phyloP scores from a whole-genome alignment of 2,888 invertebrate species.

The Pachliopta kotzebuea region DNA sequence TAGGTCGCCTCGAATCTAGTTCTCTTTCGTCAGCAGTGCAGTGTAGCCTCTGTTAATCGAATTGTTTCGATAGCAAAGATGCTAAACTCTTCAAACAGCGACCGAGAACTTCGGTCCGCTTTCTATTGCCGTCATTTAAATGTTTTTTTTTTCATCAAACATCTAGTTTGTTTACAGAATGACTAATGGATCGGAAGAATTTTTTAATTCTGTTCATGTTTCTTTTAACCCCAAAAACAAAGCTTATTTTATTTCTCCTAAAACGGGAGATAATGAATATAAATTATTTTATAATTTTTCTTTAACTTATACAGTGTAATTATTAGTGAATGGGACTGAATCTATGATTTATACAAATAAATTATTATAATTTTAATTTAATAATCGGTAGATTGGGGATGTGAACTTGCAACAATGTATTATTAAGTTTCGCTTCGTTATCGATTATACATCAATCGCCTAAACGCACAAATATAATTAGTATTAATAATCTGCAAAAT shows the following conservation, averaged over 20 bases:
- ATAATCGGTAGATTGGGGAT: conserved; percentile 33
- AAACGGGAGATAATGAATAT: conserved; percentile 42
- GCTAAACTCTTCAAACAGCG: too few species aligned
- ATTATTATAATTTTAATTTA: conserved; percentile 41
- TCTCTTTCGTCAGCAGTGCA: not conserved
- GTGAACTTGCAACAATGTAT: conserved; percentile 15
- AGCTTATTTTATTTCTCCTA: conserved; percentile 28
- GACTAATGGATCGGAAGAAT: conserved; percentile 8
- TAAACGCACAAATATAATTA: conserved; percentile 41
- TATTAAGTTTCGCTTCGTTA: conserved; percentile 20
- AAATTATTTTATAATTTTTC: conserved; percentile 35
- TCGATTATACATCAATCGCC: conserved; percentile 28
- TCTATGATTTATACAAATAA: conserved; percentile 49
- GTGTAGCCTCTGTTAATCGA: not conserved
- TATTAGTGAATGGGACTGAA: conserved; percentile 53
- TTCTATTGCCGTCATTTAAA: not conserved
- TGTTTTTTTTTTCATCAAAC: conserved; percentile 3
- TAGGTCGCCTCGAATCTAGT: conserved; percentile 12
- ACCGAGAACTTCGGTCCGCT: not conserved
- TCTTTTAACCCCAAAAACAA: conserved; percentile 26
- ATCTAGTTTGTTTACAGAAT: not conserved
- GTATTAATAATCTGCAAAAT: conserved; percentile 16
- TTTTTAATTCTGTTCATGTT: conserved; percentile 34
- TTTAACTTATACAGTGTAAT: conserved; percentile 45
- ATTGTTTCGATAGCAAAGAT: conserved; percentile 11